phyloP scores from a whole-genome alignment of 2,113 vertebrate species.

The Chionis minor region DNA sequence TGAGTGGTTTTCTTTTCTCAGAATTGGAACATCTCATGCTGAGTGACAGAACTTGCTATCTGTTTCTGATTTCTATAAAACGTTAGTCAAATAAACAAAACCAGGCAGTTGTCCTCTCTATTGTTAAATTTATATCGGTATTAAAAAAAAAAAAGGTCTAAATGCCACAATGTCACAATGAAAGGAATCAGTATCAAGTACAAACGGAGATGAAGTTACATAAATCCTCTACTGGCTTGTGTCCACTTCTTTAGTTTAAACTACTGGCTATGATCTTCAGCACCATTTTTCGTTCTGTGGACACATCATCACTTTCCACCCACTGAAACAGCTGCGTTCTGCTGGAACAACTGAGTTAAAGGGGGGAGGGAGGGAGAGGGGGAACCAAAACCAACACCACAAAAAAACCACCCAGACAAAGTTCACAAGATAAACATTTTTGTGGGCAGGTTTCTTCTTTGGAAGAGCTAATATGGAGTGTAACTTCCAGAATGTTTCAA shows the following conservation, averaged over 20 bases:
- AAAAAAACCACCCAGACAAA: neutral
- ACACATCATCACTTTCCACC: constrained; percentile 1
- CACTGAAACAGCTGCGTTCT: neutral
- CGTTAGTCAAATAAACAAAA: neutral
- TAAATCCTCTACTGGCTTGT: neutral
- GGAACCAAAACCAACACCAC: neutral
- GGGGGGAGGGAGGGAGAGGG: neutral
- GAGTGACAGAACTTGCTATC: neutral
- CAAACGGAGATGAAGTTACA: neutral
- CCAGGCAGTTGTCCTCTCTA: neutral
- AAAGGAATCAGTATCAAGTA: neutral
- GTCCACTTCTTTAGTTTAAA: neutral
- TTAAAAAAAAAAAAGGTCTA: neutral
- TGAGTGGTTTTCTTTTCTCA: neutral
- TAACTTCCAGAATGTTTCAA: neutral
- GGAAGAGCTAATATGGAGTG: neutral
- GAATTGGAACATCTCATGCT: neutral
- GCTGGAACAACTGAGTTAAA: neutral
- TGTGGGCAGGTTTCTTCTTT: neutral
- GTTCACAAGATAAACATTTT: neutral
- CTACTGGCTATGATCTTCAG: neutral
- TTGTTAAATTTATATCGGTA: neutral
- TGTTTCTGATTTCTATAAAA: neutral
- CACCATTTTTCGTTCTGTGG: neutral
- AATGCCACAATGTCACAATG: neutral